A percentile compares a stretch with the other conserved stretches of the same genome.
phyloP scores from a whole-genome alignment of 2,113 vertebrate genomes.

The Ochotona curzoniae region DNA sequence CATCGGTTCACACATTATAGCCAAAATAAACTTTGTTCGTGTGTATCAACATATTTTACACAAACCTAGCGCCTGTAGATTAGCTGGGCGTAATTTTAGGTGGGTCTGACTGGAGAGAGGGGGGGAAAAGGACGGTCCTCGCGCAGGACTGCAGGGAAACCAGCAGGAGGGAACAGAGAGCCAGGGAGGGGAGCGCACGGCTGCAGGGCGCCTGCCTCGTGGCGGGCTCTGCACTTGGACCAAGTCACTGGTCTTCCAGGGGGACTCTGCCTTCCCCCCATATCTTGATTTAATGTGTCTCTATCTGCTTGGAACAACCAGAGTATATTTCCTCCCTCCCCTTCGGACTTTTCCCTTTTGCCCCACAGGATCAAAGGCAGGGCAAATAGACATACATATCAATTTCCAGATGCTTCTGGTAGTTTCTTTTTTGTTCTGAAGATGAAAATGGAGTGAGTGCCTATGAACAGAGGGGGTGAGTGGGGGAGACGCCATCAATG shows the following conservation, averaged over 20 bases:
- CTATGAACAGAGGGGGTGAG: slow-evolving; percentile 82
- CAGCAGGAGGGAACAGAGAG: slow-evolving; percentile 62
- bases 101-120: slow-evolving; percentile 62
- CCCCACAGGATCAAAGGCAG: slow-evolving; percentile 72
- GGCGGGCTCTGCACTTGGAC: slow-evolving; percentile 12
- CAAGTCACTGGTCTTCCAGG: slow-evolving; percentile 53
- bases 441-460: slow-evolving; percentile 87
- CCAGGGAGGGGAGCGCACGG: background rate
- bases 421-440: slow-evolving; percentile 78
- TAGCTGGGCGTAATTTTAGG: slow-evolving; percentile 79
- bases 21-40: slow-evolving; percentile 96
- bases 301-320: slow-evolving; percentile 70
- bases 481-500: slow-evolving; percentile 86
- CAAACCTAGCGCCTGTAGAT: slow-evolving; percentile 87
- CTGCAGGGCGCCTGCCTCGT: background rate
- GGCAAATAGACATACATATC: slow-evolving; percentile 64
- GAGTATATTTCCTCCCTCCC: slow-evolving; percentile 70
- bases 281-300: slow-evolving; percentile 59
- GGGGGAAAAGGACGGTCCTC: slow-evolving; percentile 75
- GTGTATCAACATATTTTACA: slow-evolving; percentile 98
- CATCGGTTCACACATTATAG: slow-evolving; percentile 94
- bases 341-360: slow-evolving; percentile 44
- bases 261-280: slow-evolving; percentile 20
- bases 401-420: slow-evolving; percentile 74
- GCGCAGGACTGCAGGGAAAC: slow-evolving; percentile 59